These are phyloP conservation scores for Muntiacus reevesi DNA, from an alignment of 2,113 vertebrate genomes.

Conservation along the genomic window DNA sequence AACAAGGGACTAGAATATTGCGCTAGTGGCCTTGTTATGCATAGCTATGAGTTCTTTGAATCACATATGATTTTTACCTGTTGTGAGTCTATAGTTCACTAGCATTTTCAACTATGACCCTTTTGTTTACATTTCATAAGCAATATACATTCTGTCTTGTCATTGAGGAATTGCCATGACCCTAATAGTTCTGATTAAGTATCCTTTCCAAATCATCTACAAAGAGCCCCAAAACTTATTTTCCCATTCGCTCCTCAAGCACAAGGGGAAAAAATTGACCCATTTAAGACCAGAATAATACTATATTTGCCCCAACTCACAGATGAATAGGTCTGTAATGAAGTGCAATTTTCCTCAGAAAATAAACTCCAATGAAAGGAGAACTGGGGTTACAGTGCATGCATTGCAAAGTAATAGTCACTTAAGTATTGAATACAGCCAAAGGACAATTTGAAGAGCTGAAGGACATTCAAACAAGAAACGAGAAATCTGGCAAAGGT, in stretches of 20 bases:
- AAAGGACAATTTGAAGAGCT: conserved; percentile 79
- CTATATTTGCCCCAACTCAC: conserved; percentile 40
- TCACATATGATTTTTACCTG: neutral
- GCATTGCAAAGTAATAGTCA: conserved; percentile 72
- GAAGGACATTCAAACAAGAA: conserved; percentile 76
- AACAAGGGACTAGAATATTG: neutral
- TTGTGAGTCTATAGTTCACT: neutral
- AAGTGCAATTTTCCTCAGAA: conserved; percentile 75
- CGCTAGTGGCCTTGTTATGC: neutral
- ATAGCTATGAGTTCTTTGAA: neutral
- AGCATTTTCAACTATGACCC: neutral
- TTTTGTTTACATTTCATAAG: conserved; percentile 35
- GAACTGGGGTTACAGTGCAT: conserved; percentile 72
- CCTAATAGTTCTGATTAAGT: conserved; percentile 24
- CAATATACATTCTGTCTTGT: neutral
- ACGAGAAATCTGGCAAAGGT: conserved; percentile 67
- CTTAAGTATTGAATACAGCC: conserved; percentile 65
- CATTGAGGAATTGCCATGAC: neutral
- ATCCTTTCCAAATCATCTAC: neutral
- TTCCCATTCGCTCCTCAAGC: neutral
- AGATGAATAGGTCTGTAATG: conserved; percentile 78
- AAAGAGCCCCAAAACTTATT: neutral
- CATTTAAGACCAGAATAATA: conserved; percentile 26
- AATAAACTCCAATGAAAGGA: conserved; percentile 75
- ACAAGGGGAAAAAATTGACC: neutral